Percentiles rank a stretch among this genome's conserved stretches.
phyloP scores from a whole-genome alignment of 1,140 invertebrate species.

The Radopholus similis region DNA sequence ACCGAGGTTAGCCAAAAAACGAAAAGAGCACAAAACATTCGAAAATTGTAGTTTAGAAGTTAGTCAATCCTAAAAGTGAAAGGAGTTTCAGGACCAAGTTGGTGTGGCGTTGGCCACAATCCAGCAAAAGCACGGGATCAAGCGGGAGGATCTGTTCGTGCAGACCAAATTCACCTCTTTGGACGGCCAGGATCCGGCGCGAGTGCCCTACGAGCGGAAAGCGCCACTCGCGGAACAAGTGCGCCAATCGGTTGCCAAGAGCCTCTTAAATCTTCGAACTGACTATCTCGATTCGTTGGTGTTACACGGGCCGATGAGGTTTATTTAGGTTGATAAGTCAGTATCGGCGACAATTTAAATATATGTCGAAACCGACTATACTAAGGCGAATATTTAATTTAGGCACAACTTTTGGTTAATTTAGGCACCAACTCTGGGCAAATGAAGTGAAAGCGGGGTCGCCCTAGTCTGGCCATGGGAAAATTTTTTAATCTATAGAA shows the following conservation, averaged over 20 bases:
- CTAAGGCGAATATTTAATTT: too few species aligned
- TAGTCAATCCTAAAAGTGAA: too few species aligned
- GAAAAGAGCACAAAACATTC: not conserved
- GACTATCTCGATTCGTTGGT: conserved; percentile 39
- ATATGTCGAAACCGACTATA: too few species aligned
- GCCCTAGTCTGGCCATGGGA: too few species aligned
- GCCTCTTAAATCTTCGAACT: conserved; percentile 30
- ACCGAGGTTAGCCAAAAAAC: not conserved
- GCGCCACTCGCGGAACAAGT: conserved; percentile 28
- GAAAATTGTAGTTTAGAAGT: too few species aligned
- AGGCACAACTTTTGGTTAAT: too few species aligned
- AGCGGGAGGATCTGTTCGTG: conserved; percentile 30
- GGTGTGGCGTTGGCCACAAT: conserved; percentile 24
- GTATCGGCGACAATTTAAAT: too few species aligned
- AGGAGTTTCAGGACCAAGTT: conserved; percentile 21
- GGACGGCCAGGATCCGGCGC: conserved; percentile 31
- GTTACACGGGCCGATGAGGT: conserved; percentile 32
- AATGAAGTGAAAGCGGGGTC: too few species aligned
- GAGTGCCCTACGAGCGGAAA: conserved; percentile 32
- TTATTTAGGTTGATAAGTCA: too few species aligned
- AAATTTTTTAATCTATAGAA: too few species aligned
- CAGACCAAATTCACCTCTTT: conserved; percentile 40
- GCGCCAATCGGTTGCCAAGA: conserved; percentile 27
- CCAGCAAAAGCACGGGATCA: conserved; percentile 25
- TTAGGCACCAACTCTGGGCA: too few species aligned